Evolutionary conservation across 2,113 vertebrate species (phyloP), one percentile per base, ranked within the genome.

Genomic region (Calyptommatus sinebrachiatus): DNA sequence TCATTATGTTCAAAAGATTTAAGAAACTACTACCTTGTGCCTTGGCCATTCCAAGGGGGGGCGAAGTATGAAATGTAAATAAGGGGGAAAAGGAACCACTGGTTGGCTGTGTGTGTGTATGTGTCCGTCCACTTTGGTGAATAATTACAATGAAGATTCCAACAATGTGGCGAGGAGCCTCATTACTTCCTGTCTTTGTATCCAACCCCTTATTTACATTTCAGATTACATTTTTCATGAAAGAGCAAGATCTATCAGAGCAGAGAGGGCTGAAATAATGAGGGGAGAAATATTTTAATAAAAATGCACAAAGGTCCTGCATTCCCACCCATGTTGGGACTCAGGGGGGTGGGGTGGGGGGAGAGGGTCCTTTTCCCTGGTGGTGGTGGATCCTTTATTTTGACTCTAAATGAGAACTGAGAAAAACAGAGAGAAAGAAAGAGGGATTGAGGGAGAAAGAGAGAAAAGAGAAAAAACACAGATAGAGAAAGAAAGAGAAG

Each of bases 191-290:
- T 92, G 89, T 88, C 95, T 95, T 95, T 95, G 95, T 96, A 97
- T 95, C 96, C 96, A 96, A 95, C 93, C 89, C 89, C 93, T 92
- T 96, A 98, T 98, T 99, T 98, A 97, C 98, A 98, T 98, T 97
- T 97, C 96, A 95, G 96, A 98, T 98, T 97, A 96, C 95, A 96
- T 95, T 93, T 95, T 95, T 96, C 94, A 95, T 94, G 89, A 95
- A 97, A 96, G 91, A 91, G 93, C 91, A 89, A 96, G 96, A 96
- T 97, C 95, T 96, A 96, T 95, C 93, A 89, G 92, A 96, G 93
- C 92, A 92, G 94, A 92, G 92, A 95, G 93, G 92, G 92, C 91
- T 90, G 91, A 96, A 95, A 96, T 98, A 97, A 97, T 96, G 96
- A 97, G 96, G 94, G 53, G 91, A 94, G 95, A 95, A 95, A 94